A percentile compares a stretch with the other conserved stretches of the same genome.
Conservation (phyloP, 2,113 vertebrate species). For the Elaphurus davidianus region DNA sequence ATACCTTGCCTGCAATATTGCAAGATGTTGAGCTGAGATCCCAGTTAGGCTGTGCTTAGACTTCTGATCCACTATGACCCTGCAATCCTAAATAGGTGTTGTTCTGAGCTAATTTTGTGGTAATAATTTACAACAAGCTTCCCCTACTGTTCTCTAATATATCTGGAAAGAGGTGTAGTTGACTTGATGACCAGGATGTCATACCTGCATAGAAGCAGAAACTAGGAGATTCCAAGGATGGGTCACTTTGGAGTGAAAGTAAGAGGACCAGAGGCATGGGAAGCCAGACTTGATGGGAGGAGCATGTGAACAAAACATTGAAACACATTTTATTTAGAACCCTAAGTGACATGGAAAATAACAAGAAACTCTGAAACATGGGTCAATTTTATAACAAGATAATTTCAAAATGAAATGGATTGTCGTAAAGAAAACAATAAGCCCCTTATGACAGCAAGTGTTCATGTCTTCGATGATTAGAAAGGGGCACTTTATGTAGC, state of each 20-base stretch:
- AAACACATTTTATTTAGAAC: not conserved
- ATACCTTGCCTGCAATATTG: not conserved
- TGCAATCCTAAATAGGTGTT: not conserved
- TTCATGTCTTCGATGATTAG: not conserved
- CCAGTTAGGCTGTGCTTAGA: not conserved
- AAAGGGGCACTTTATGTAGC: not conserved
- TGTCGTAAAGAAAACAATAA: not conserved
- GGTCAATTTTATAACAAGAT: not conserved
- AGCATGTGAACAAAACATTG: not conserved
- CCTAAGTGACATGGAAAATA: not conserved
- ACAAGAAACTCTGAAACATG: not conserved
- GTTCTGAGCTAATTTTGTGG: not conserved
- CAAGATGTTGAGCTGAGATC: not conserved
- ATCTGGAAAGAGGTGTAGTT: not conserved
- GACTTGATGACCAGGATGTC: not conserved
- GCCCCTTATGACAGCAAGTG: not conserved
- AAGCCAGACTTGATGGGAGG: not conserved
- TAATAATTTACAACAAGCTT: not conserved
- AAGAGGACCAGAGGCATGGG: not conserved
- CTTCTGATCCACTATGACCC: not conserved
- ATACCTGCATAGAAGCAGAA: not conserved
- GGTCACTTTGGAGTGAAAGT: not conserved
- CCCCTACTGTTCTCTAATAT: not conserved
- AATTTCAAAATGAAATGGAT: not conserved
- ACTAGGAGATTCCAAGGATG: not conserved